phyloP scores from a whole-genome alignment of 2,797 vertebrate genomes.

The Argya squamiceps region DNA sequence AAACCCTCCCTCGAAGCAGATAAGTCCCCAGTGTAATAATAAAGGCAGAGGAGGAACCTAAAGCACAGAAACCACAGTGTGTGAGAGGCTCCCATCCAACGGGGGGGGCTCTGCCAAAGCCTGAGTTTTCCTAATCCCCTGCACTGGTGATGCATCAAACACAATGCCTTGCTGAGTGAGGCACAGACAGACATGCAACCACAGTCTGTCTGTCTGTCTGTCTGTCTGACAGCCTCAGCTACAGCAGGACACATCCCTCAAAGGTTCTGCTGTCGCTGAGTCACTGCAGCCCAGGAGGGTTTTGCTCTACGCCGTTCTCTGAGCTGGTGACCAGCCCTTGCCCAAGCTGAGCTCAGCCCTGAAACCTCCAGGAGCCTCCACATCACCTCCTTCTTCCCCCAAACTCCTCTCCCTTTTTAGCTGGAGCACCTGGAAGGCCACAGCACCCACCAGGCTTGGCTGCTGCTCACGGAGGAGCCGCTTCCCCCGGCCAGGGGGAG shows the following conservation, averaged over 20 bases:
- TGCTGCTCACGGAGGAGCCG: fast-evolving
- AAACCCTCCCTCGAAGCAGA: constrained; percentile 15
- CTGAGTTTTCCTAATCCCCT: background rate
- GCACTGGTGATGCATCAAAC: background rate
- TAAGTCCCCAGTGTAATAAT: constrained; percentile 1
- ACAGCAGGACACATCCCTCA: background rate
- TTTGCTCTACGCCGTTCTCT: background rate
- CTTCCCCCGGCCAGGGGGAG: background rate
- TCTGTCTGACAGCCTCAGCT: background rate
- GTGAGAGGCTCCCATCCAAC: background rate
- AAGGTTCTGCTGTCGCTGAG: background rate
- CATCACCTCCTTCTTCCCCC: background rate
- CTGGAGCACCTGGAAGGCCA: background rate
- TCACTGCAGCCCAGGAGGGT: background rate
- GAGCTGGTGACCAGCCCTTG: background rate
- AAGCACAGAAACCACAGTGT: constrained; percentile 31
- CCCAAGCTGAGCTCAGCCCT: background rate
- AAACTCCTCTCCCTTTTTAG: background rate
- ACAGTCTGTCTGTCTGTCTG: background rate
- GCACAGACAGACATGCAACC: constrained; percentile 26
- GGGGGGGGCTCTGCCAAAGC: background rate
- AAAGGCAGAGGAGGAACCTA: constrained; percentile 24
- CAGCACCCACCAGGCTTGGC: background rate
- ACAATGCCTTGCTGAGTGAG: background rate
- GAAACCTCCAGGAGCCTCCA: background rate